A percentile compares a stretch with the other conserved stretches of the same genome.
Conservation (phyloP, 2,888 invertebrate species). For the Melieria omissa region DNA sequence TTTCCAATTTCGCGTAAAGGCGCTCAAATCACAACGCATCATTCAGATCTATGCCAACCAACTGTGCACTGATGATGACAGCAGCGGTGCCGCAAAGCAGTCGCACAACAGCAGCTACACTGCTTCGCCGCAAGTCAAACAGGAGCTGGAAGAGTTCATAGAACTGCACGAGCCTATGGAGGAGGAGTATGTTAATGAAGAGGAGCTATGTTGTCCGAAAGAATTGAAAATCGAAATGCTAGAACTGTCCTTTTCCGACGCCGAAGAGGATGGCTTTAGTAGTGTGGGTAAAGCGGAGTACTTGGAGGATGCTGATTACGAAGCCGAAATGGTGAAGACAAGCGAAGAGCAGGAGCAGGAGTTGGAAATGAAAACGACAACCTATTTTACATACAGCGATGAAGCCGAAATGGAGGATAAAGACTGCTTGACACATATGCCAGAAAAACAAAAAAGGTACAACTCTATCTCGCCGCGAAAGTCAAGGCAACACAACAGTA, state of each 20-base stretch:
- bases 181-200: conserved; percentile 15
- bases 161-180: not conserved
- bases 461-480: too few species aligned
- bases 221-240: conserved; percentile 27
- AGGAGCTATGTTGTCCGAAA: conserved; percentile 2
- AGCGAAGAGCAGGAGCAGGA: not conserved
- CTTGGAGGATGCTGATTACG: not conserved
- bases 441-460: not conserved
- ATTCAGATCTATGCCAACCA: conserved; percentile 51
- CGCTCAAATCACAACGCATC: conserved; percentile 56
- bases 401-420: conserved; percentile 29
- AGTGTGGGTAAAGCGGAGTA: conserved; percentile 22
- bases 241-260: conserved; percentile 43
- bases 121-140: conserved; percentile 1
- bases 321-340: conserved; percentile 7
- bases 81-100: not conserved
- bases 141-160: conserved; percentile 17
- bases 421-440: not conserved
- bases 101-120: not conserved
- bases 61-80: not conserved
- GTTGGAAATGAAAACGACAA: not conserved
- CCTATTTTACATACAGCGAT: not conserved
- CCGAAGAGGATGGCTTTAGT: conserved; percentile 3
- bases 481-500: too few species aligned
- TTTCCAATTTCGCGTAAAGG: conserved; percentile 59